phyloP scores from a whole-genome alignment of 2,888 invertebrate genomes.

The Cerceris ruficornis region DNA sequence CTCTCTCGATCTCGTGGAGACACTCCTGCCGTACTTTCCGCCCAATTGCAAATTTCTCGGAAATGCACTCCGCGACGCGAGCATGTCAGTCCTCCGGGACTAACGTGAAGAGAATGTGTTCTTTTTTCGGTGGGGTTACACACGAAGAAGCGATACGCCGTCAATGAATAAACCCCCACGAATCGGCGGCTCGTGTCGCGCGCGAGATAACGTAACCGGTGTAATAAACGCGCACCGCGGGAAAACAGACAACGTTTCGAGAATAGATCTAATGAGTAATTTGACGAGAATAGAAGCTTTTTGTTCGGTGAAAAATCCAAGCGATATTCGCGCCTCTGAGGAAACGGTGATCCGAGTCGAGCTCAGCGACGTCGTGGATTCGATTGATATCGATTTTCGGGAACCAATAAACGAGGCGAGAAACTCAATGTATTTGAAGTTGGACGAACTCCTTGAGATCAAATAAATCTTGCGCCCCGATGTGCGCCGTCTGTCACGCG shows the following conservation, averaged over 20 bases:
- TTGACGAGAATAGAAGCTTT: constrained; percentile 18
- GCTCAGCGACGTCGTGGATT: too few relatives aligned
- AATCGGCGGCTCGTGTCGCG: background rate
- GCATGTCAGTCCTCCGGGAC: background rate
- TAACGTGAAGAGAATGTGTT: too few relatives aligned
- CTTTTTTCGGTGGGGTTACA: too few relatives aligned
- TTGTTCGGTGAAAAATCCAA: constrained; percentile 17
- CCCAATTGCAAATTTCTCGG: constrained; percentile 2
- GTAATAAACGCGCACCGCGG: background rate
- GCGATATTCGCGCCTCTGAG: constrained; percentile 5
- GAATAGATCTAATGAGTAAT: constrained; percentile 30
- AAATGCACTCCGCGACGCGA: background rate
- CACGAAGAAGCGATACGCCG: too few relatives aligned
- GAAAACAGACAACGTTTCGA: constrained; percentile 11
- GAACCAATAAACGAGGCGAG: too few relatives aligned
- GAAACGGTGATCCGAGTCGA: background rate
- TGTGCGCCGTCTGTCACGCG: too few relatives aligned
- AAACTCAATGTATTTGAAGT: too few relatives aligned
- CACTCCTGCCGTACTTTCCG: background rate
- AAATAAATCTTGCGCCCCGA: too few relatives aligned
- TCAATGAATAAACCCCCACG: background rate
- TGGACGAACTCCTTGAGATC: too few relatives aligned
- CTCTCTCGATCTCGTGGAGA: background rate
- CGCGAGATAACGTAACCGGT: background rate
- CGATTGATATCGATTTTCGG: too few relatives aligned